Evolutionary conservation across 2,888 invertebrate genomes (phyloP).

Genomic region (Apoda limacodes): DNA sequence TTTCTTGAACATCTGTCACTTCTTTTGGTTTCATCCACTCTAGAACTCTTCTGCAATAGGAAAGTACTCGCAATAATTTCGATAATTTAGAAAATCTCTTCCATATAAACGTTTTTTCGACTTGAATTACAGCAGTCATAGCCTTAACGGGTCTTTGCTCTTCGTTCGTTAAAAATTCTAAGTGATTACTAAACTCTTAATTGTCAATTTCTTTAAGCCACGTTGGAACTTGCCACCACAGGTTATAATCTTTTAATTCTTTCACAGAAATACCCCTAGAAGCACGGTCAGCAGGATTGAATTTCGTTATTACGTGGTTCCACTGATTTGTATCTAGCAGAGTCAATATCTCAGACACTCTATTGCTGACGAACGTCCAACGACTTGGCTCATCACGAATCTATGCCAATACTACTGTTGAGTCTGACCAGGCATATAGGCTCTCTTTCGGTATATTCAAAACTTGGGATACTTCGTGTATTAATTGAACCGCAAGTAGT

Average conservation of each 20-base stretch:
- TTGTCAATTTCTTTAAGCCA: not conserved
- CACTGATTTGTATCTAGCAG: slow-evolving; percentile 11
- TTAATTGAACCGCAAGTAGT: slow-evolving; percentile 10
- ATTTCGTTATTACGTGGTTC: slow-evolving; percentile 2
- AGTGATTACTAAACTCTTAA: not conserved
- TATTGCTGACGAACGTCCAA: slow-evolving; percentile 20
- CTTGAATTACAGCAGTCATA: not conserved
- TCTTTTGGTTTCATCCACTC: slow-evolving; percentile 2
- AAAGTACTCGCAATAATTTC: slow-evolving; percentile 5
- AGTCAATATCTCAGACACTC: slow-evolving; percentile 18
- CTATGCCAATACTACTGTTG: slow-evolving; percentile 22
- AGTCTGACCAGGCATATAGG: slow-evolving; percentile 21
- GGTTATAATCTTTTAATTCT: not conserved
- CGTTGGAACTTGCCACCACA: not conserved
- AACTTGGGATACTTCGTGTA: slow-evolving; percentile 11
- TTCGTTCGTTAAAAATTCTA: slow-evolving; percentile 2
- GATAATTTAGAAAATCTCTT: slow-evolving; percentile 7
- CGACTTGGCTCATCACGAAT: slow-evolving; percentile 13
- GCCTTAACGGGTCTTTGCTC: slow-evolving; percentile 4
- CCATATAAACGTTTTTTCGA: slow-evolving; percentile 1
- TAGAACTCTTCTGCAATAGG: slow-evolving; percentile 10
- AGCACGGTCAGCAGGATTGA: slow-evolving; percentile 10
- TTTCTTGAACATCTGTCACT: too few species aligned
- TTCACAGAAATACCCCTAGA: slow-evolving; percentile 4
- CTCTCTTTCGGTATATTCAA: slow-evolving; percentile 5